phyloP scores from a whole-genome alignment of 2,113 vertebrate species.

The Piprites chloris region DNA sequence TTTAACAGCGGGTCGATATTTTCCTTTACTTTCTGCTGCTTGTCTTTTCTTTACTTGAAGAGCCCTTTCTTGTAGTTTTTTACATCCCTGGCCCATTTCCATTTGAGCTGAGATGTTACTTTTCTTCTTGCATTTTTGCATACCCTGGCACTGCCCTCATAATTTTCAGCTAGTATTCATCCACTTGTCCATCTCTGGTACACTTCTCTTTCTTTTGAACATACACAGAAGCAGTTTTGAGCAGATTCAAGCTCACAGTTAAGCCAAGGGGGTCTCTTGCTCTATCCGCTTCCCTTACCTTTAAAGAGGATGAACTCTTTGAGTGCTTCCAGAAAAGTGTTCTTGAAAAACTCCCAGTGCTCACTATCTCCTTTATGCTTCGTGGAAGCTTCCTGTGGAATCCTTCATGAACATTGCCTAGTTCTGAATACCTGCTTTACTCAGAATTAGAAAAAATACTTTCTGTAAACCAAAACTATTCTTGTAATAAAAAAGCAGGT shows the following conservation, averaged over 20 bases:
- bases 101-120: neutral
- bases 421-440: neutral
- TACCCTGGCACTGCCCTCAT: neutral
- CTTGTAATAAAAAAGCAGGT: neutral
- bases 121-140: neutral
- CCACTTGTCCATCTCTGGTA: neutral
- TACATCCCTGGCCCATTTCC: neutral
- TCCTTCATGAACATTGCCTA: neutral
- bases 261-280: neutral
- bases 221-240: neutral
- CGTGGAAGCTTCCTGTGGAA: neutral
- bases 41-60: neutral
- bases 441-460: neutral
- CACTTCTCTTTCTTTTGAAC: neutral
- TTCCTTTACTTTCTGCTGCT: neutral
- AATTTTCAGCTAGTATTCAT: neutral
- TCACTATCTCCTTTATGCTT: neutral
- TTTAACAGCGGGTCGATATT: neutral
- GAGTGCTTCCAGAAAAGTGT: neutral
- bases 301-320: neutral
- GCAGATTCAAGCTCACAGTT: neutral
- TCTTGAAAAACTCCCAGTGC: neutral
- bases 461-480: neutral
- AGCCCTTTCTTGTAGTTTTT: neutral
- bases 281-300: neutral